Conservation (phyloP, 2,888 invertebrate species). For the Meliscaeva auricollis region DNA sequence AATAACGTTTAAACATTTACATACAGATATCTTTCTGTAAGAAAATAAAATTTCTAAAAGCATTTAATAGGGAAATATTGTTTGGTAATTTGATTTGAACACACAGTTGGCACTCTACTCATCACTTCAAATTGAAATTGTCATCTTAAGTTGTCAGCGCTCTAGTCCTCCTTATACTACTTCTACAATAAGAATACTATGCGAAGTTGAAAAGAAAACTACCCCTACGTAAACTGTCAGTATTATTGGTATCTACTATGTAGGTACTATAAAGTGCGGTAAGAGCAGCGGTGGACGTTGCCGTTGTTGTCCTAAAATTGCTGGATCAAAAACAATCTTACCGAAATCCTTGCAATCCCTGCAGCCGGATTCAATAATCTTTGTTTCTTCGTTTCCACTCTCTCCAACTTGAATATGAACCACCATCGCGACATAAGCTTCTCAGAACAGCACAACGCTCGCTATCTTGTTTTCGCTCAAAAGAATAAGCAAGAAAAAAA, state of each 20-base stretch:
- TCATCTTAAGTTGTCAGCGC: constrained; percentile 64
- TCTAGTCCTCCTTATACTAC: background rate
- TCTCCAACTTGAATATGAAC: constrained; percentile 27
- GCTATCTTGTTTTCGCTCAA: constrained; percentile 56
- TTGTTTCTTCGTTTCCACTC: constrained; percentile 38
- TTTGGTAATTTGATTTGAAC: constrained; percentile 68
- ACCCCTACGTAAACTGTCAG: constrained; percentile 31
- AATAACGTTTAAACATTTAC: no score
- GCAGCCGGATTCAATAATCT: constrained; percentile 68
- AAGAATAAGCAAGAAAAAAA: constrained; percentile 69
- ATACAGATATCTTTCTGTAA: no score
- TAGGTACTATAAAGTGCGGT: no score
- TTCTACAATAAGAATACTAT: background rate
- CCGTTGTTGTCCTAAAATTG: constrained; percentile 12
- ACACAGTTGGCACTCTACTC: constrained; percentile 27
- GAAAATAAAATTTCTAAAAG: constrained; percentile 10
- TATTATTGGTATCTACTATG: background rate
- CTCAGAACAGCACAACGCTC: constrained; percentile 38
- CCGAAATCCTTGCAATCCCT: constrained; percentile 70
- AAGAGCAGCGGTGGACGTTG: constrained; percentile 7
- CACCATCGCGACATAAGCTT: constrained; percentile 50
- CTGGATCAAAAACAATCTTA: constrained; percentile 63
- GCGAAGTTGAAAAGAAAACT: constrained; percentile 44
- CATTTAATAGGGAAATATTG: constrained; percentile 54
- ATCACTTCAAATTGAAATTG: constrained; percentile 70